Evolutionary conservation across 2,113 vertebrate species (phyloP).

Genomic region (Xiphophorus couchianus): DNA sequence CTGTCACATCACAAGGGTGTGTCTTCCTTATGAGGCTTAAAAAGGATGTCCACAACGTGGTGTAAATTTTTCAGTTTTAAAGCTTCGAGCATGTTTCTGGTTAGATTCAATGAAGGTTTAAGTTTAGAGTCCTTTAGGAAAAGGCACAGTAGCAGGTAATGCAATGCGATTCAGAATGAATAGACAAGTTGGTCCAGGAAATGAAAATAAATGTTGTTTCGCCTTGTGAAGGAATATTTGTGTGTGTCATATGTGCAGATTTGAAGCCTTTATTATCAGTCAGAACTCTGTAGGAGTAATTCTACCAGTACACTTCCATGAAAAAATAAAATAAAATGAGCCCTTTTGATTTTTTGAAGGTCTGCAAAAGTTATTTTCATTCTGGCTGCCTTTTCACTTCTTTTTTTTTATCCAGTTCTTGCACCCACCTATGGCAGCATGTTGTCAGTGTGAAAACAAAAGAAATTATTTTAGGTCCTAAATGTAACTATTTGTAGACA

Average conservation of each 20-base stretch:
- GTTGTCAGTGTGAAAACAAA: background rate
- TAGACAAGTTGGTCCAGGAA: background rate
- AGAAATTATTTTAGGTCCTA: background rate
- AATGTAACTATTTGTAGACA: background rate
- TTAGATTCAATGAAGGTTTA: background rate
- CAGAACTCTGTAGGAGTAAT: background rate
- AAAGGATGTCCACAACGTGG: background rate
- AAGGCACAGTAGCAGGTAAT: background rate
- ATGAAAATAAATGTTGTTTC: background rate
- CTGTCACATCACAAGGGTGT: constrained; percentile 5
- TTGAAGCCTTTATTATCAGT: background rate
- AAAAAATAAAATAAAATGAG: background rate
- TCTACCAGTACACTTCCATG: background rate
- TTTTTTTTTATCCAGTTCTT: background rate
- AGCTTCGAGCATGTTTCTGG: background rate
- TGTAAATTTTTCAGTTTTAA: background rate
- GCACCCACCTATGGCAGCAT: no score
- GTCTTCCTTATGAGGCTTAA: background rate
- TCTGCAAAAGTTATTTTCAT: background rate
- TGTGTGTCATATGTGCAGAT: background rate
- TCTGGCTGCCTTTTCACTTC: background rate
- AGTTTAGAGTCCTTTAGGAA: background rate
- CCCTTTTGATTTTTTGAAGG: background rate
- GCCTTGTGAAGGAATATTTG: no score
- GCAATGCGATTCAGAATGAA: background rate